Evolutionary conservation across 2,888 invertebrate species (phyloP).

Genomic region (Drosophila quinaria): DNA sequence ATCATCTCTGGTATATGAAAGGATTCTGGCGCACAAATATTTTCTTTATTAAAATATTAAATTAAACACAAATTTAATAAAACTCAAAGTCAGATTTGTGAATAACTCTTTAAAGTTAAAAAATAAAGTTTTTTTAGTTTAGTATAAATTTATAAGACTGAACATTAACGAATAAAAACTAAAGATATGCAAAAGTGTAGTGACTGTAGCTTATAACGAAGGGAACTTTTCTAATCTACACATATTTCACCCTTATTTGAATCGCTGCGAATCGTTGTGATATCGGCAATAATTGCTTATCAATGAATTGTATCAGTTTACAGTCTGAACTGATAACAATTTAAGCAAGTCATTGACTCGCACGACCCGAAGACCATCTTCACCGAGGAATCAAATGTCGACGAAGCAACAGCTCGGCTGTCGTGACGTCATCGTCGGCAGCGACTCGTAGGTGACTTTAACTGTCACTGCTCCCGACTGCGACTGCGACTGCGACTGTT

Average conservation of each 20-base stretch:
- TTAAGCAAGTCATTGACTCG: constrained; percentile 40
- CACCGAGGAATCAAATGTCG: constrained; percentile 5
- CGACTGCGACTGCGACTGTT: not conserved
- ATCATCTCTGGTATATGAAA: no score
- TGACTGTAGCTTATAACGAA: not conserved
- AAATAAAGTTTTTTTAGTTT: no score
- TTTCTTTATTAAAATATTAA: no score
- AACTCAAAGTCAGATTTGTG: no score
- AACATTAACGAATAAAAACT: no score
- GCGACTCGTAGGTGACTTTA: constrained; percentile 55
- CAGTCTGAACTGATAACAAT: constrained; percentile 31
- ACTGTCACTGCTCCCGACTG: constrained; percentile 26
- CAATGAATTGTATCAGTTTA: not conserved
- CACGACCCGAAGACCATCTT: constrained; percentile 5
- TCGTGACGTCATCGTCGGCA: constrained; percentile 29
- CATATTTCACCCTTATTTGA: not conserved
- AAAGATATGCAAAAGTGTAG: no score
- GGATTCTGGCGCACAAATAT: no score
- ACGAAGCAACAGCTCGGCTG: constrained; percentile 25
- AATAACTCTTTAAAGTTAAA: no score
- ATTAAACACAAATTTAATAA: no score
- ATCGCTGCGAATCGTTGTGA: not conserved
- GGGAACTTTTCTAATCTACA: not conserved
- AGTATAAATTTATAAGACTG: no score
- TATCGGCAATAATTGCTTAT: not conserved